Evolutionary conservation across 2,113 vertebrate genomes (phyloP).

Genomic region (Hippocampus comes): DNA sequence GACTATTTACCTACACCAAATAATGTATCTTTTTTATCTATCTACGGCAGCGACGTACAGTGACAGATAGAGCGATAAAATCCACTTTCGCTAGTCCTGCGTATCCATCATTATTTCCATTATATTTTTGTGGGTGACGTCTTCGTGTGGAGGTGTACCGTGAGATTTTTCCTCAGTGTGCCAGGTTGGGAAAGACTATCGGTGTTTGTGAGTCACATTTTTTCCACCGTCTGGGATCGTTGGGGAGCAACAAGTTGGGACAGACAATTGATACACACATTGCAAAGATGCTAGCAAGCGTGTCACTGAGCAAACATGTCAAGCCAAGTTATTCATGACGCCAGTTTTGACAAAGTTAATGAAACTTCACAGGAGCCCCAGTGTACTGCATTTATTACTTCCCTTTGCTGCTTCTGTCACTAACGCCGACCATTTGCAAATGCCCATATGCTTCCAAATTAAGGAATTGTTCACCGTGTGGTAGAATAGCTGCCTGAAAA

Average conservation of each 20-base stretch:
- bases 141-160: not conserved
- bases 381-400: not conserved
- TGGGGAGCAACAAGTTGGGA: conserved; percentile 3
- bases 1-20: not conserved
- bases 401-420: conserved; percentile 5
- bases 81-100: not conserved
- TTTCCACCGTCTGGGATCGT: not conserved
- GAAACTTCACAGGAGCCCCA: not conserved
- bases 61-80: not conserved
- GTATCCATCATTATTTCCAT: not conserved
- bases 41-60: not conserved
- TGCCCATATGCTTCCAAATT: not conserved
- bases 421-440: not conserved
- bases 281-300: not conserved
- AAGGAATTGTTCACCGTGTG: not conserved
- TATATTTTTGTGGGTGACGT: not conserved
- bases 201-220: not conserved
- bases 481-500: no score
- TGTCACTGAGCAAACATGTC: not conserved
- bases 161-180: not conserved
- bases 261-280: not conserved
- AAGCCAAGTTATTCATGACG: not conserved
- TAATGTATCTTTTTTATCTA: not conserved
- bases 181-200: conserved; percentile 1
- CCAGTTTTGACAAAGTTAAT: not conserved